Conservation (phyloP, 2,797 vertebrate genomes). For the Phataginus tetradactyla region DNA sequence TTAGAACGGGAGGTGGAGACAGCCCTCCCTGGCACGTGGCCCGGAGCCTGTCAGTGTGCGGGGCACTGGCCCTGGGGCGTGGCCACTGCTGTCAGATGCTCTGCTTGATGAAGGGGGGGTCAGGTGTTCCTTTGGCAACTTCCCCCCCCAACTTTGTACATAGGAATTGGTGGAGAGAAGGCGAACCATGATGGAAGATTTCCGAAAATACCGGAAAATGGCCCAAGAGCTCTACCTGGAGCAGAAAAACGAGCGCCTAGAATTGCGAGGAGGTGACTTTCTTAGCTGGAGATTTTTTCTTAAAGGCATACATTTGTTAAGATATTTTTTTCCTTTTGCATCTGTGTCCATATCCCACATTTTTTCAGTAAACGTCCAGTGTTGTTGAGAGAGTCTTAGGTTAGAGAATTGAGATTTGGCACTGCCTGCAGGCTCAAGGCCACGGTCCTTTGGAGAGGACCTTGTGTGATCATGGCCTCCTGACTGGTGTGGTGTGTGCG, state of each 20-base stretch:
- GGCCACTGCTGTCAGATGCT: too few species aligned
- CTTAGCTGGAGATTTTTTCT: rapidly evolving
- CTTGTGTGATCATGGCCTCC: not conserved
- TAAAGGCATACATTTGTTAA: rapidly evolving
- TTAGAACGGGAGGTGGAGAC: too few species aligned
- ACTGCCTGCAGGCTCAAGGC: rapidly evolving
- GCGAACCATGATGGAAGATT: slow-evolving; percentile 97
- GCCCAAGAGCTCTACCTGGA: slow-evolving; percentile 91
- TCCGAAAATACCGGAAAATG: slow-evolving; percentile 92
- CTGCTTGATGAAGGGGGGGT: too few species aligned
- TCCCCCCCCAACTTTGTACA: not conserved
- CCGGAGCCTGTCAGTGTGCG: too few species aligned
- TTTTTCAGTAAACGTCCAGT: not conserved
- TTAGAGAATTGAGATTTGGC: rapidly evolving
- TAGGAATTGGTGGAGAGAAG: slow-evolving; percentile 97
- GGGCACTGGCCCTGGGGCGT: too few species aligned
- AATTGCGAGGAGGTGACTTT: slow-evolving; percentile 93
- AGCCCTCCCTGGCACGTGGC: too few species aligned
- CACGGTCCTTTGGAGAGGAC: rapidly evolving
- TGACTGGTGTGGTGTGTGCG: rapidly evolving
- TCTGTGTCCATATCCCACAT: not conserved
- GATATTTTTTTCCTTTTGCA: rapidly evolving
- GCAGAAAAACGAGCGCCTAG: slow-evolving; percentile 93
- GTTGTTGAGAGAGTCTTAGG: not conserved
- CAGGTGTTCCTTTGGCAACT: not conserved